These are phyloP conservation scores for Tetragonula clypearis DNA, from an alignment of 1,140 invertebrate species.

Conservation along the genomic window DNA sequence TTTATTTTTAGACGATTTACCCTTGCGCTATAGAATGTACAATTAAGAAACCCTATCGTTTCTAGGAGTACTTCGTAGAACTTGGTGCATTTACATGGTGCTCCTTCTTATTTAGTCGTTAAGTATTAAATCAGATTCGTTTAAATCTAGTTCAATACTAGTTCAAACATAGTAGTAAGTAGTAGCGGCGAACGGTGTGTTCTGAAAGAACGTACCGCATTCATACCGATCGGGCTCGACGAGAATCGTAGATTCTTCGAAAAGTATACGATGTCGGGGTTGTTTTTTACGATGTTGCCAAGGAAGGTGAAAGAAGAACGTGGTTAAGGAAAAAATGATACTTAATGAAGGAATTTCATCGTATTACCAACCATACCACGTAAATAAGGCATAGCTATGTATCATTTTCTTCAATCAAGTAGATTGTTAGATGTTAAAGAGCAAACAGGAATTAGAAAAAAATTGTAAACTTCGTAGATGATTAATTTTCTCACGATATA, in stretches of 20 bases:
- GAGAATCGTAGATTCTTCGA: neutral
- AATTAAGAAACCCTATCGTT: neutral
- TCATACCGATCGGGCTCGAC: neutral
- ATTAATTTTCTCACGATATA: too few relatives aligned
- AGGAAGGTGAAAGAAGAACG: neutral
- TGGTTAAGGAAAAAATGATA: neutral
- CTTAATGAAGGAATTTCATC: neutral
- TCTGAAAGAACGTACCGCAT: neutral
- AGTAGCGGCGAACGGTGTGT: neutral
- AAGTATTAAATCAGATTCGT: neutral
- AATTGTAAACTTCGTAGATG: neutral
- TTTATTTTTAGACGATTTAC: neutral
- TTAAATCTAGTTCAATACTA: neutral
- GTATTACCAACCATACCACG: too few relatives aligned
- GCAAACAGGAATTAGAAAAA: neutral
- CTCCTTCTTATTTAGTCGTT: neutral
- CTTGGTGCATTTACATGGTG: neutral
- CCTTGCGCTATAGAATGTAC: neutral
- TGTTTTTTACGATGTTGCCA: too few relatives aligned
- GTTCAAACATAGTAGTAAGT: neutral
- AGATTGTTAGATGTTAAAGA: neutral
- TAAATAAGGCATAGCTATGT: neutral
- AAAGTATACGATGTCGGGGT: too few relatives aligned
- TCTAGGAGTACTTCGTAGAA: neutral
- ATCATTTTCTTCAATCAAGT: neutral